Percentiles rank a stretch among this genome's conserved stretches.
Evolutionary conservation across 1,140 invertebrate species (phyloP).

Genomic region (Latrodectus geometricus): DNA sequence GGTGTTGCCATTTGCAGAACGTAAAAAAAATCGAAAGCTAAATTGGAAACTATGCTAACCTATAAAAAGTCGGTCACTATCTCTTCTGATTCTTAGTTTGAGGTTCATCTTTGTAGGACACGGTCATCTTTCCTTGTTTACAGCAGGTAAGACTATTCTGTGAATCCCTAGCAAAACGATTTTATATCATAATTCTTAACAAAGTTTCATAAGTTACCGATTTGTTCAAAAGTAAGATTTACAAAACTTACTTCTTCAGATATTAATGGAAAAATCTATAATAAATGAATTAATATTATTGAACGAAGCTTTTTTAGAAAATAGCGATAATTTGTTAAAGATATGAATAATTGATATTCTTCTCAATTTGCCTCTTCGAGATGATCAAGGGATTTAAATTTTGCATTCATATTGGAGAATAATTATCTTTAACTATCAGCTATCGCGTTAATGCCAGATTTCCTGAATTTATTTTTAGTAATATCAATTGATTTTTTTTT

Average conservation of each 20-base stretch:
- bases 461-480: background rate
- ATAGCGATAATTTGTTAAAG: too few species aligned
- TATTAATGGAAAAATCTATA: background rate
- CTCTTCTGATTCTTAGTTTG: background rate
- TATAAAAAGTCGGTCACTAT: constrained; percentile 47
- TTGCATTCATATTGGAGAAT: too few species aligned
- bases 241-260: background rate
- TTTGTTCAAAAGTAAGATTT: background rate
- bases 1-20: constrained; percentile 23
- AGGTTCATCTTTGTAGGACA: constrained; percentile 2
- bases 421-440: too few species aligned
- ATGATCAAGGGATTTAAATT: too few species aligned
- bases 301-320: background rate
- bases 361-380: too few species aligned
- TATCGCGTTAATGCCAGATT: too few species aligned
- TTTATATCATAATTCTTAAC: background rate
- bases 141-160: background rate
- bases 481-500: too few species aligned
- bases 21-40: constrained; percentile 13
- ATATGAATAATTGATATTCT: too few species aligned
- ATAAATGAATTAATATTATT: background rate
- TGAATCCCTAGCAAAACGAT: background rate
- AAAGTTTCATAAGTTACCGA: background rate
- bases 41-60: background rate
- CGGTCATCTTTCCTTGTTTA: constrained; percentile 6